These are phyloP conservation scores for Morpho helenor DNA, from an alignment of 2,888 invertebrate genomes.

Conservation along the genomic window DNA sequence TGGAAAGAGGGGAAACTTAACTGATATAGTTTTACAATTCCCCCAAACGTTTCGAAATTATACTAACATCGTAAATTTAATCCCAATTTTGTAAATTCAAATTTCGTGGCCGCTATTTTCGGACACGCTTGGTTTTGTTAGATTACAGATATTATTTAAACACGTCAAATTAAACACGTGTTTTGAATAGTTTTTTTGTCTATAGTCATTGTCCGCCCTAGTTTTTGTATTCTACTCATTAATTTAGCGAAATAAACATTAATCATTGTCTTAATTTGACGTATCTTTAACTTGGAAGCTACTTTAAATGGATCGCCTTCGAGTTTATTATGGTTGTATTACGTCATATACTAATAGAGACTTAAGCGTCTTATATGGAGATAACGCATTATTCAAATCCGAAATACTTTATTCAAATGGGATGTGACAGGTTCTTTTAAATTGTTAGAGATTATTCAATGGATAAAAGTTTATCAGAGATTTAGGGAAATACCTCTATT, in stretches of 20 bases:
- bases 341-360: too few relatives aligned
- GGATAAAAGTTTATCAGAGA: too few relatives aligned
- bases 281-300: not conserved
- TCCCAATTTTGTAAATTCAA: slow-evolving; percentile 12
- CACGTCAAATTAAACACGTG: slow-evolving; percentile 12
- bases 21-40: slow-evolving; percentile 16
- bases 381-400: too few relatives aligned
- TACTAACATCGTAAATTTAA: slow-evolving; percentile 10
- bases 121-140: slow-evolving; percentile 1
- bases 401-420: too few relatives aligned
- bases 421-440: too few relatives aligned
- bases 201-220: slow-evolving; percentile 5
- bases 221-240: slow-evolving; percentile 1
- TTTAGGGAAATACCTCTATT: too few relatives aligned
- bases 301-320: not conserved
- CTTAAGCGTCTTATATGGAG: too few relatives aligned
- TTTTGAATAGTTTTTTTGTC: slow-evolving; percentile 1
- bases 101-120: slow-evolving; percentile 16
- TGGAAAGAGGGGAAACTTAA: slow-evolving; percentile 24
- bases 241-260: slow-evolving; percentile 4
- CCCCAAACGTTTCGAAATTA: slow-evolving; percentile 11
- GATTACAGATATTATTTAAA: slow-evolving; percentile 6
- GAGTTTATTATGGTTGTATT: too few relatives aligned
- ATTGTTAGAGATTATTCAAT: too few relatives aligned
- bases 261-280: slow-evolving; percentile 3